Base-by-base conservation (phyloP, 1,140 invertebrate species). In the Drosophila rhopaloa region DNA sequence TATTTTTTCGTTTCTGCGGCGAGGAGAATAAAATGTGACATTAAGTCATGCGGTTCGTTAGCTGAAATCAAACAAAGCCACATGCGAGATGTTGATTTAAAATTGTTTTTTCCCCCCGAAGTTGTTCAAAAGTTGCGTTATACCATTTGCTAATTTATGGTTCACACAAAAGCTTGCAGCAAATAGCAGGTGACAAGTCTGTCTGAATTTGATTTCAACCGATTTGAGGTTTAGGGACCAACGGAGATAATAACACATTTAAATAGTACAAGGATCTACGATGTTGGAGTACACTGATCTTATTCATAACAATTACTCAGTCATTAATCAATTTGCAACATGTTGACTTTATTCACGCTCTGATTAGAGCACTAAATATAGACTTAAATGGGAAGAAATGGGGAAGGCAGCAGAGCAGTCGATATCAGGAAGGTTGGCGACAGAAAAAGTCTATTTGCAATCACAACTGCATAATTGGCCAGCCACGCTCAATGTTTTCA, bases 401-500 rank as follows among this genome's bases (percentile, higher is more conserved):
- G 47, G 37, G 8, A 51, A 29, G 44, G 37, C 40, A 38, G 51
- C 40, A 29, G 55, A 38, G 51, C 40, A 29, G 50, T 4, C 32
- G 66, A 53, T 74, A 75, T 75, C 35, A 27, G 55, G 24, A 51
- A 38, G 38, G 68, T 8, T 19, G 40, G 32, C 14, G 57, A 38
- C 10, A 43, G 47, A 43, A 48, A 70, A 46, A 44, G 57, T 65
- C 48, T 81, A 70, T 86, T 85, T 79, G 75, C 79, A 66, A 88
- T 67, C 79, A 44, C 67, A 82, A 88, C 65, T 82, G 70, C 79
- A 86, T 86, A 86, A 86, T 86, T 86, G 83, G 58, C 65, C 79
- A 62, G 75, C 44, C 82, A 88, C 82, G 82, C 60, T 79, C 83
- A 79, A 79, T 86, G 79, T 76, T 88, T 82, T 86, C 75, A 82